Percentiles rank a stretch among this genome's conserved stretches.
phyloP scores from a whole-genome alignment of 2,113 vertebrate species.

The Isurus oxyrinchus region DNA sequence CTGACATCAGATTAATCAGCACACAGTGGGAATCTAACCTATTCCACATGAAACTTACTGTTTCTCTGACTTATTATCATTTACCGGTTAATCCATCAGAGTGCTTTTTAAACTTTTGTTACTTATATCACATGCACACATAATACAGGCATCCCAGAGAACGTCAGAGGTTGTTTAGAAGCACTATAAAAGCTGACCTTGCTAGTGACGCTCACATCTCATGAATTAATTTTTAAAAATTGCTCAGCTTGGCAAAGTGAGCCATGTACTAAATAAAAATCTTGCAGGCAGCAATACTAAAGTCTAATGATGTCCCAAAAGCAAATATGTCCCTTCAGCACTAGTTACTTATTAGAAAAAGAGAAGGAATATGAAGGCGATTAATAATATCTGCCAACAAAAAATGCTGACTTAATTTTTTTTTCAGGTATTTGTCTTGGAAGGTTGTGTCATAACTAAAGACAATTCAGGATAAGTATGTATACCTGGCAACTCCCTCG shows the following conservation, averaged over 20 bases:
- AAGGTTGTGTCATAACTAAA: not conserved
- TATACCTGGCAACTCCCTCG: not conserved
- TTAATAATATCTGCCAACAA: constrained; percentile 18
- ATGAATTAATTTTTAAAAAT: not conserved
- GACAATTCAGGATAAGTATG: not conserved
- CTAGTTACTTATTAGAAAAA: not conserved
- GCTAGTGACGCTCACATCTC: not conserved
- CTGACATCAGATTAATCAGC: not conserved
- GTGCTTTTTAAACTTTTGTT: not conserved
- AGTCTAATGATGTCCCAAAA: constrained; percentile 8
- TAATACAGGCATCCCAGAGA: not conserved
- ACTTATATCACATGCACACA: not conserved
- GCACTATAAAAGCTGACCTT: not conserved
- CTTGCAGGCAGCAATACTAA: not conserved
- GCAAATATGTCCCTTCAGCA: not conserved
- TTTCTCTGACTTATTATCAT: not conserved
- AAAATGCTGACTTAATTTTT: not conserved
- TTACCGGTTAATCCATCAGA: not conserved
- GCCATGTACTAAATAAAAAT: not conserved
- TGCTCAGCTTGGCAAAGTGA: not conserved
- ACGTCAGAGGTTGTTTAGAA: not conserved
- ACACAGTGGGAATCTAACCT: not conserved
- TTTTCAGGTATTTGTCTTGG: not conserved
- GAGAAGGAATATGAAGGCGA: not conserved
- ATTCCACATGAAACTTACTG: not conserved